These are phyloP conservation scores for Drosophila pruinosa DNA, from an alignment of 1,140 invertebrate genomes.

Conservation along the genomic window DNA sequence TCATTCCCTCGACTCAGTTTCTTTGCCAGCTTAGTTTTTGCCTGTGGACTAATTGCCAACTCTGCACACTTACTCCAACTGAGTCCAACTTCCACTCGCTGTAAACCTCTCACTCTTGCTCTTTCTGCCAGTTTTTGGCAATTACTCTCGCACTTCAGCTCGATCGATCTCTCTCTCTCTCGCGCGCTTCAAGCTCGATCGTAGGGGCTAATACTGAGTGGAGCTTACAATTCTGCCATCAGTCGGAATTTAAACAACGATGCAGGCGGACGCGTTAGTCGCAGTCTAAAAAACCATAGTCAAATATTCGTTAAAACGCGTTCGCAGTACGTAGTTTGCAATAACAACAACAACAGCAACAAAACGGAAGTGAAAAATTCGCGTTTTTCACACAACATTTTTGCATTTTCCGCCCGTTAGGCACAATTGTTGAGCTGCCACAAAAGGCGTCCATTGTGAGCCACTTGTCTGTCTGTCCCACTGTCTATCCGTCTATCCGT, in stretches of 20 bases:
- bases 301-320: constrained; percentile 41
- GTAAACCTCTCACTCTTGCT: constrained; percentile 5
- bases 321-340: constrained; percentile 58
- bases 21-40: background rate
- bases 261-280: constrained; percentile 72
- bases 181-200: constrained; percentile 46
- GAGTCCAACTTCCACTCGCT: constrained; percentile 42
- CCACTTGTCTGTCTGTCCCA: constrained; percentile 49
- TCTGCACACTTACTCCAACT: background rate
- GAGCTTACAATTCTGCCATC: constrained; percentile 58
- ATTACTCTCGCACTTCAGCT: constrained; percentile 20
- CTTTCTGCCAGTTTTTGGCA: constrained; percentile 36
- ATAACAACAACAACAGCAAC: constrained; percentile 27
- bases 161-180: background rate
- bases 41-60: background rate
- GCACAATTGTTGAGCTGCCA: constrained; percentile 56
- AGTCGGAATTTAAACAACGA: constrained; percentile 73
- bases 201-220: constrained; percentile 34
- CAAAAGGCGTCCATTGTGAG: constrained; percentile 71
- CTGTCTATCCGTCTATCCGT: constrained; percentile 13
- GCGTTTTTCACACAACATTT: constrained; percentile 78
- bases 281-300: constrained; percentile 46
- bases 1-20: background rate
- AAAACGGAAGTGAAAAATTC: constrained; percentile 79
- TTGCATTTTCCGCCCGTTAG: constrained; percentile 74